Base-by-base conservation (phyloP, 2,888 invertebrate species). In the Acholoe squamosa region DNA sequence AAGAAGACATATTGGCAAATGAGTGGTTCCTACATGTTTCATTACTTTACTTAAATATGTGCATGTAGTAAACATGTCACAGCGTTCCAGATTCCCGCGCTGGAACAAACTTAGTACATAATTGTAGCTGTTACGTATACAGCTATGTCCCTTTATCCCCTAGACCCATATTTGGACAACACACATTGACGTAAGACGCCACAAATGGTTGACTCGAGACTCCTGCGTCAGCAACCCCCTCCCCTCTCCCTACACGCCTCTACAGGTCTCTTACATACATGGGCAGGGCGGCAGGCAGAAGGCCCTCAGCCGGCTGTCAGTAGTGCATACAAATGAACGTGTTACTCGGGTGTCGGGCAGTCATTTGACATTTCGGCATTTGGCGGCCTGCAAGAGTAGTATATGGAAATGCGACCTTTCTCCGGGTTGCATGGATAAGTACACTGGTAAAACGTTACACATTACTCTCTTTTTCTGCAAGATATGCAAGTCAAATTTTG, bases 341-440 rank as follows among this genome's bases (percentile, higher is more conserved):
- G n/a, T 7, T 61, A 0, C 61, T 19, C 61, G 61, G 61, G 61
- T n/a, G 61, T n/a, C 61, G 61, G 19, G 43, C 61, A 61, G 19
- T 61, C n/a, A n/a, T 19, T n/a, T 61, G 61, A 61, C 61, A 61
- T 61, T 19, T n/a, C 19, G 61, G 19, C 61, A 61, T 61, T 61
- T 61, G 61, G 61, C 61, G 3, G 43, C 43, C 61, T 19, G 61
- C 22, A n/a, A 61, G 67, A 67, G 71, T 71, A 71, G 71, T 71
- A 71, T 28, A 71, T 71, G 71, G 25, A 71, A 71, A 71, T 71
- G 71, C 19, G 14, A 28, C 28, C 14, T 5, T 71, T 28, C 71
- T 25, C 28, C 71, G 16, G 71, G 71, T 28, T 43, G 5, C 43
- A 43, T 43, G 43, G 10, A 43, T 43, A 43, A n/a, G n/a, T n/a